phyloP scores from a whole-genome alignment of 2,888 invertebrate genomes.

The Eilema sororculum region DNA sequence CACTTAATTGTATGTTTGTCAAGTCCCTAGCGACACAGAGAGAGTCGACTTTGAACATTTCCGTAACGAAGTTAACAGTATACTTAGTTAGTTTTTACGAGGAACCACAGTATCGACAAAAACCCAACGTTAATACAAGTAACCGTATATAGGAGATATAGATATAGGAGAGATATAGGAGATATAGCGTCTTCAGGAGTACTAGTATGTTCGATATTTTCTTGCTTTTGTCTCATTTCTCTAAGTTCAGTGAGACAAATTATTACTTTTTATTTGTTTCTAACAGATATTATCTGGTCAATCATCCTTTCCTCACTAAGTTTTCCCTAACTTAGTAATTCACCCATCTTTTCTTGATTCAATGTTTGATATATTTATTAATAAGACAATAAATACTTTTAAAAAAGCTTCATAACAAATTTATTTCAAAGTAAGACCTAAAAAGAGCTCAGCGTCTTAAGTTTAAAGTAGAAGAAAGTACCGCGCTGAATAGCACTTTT shows the following conservation, averaged over 20 bases:
- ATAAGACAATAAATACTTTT: background rate
- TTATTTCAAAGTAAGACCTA: background rate
- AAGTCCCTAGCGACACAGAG: background rate
- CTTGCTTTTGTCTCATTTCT: background rate
- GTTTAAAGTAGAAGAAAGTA: background rate
- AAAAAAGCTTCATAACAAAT: background rate
- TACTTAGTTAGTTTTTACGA: background rate
- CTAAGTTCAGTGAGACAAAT: background rate
- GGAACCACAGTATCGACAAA: background rate
- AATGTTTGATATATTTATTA: no score
- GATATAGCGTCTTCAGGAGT: no score
- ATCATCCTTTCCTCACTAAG: background rate
- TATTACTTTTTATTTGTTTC: background rate
- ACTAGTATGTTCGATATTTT: background rate
- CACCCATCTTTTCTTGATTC: background rate
- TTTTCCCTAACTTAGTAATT: no score
- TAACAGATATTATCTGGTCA: background rate
- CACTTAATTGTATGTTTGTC: background rate
- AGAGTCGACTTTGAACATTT: background rate
- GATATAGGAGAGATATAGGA: no score
- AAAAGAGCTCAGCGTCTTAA: background rate
- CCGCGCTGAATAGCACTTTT: slow-evolving; percentile 6
- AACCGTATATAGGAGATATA: background rate
- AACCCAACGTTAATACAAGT: background rate
- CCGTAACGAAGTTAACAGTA: background rate